Base-by-base conservation (phyloP, 2,113 vertebrate species). In the Chionomys nivalis region DNA sequence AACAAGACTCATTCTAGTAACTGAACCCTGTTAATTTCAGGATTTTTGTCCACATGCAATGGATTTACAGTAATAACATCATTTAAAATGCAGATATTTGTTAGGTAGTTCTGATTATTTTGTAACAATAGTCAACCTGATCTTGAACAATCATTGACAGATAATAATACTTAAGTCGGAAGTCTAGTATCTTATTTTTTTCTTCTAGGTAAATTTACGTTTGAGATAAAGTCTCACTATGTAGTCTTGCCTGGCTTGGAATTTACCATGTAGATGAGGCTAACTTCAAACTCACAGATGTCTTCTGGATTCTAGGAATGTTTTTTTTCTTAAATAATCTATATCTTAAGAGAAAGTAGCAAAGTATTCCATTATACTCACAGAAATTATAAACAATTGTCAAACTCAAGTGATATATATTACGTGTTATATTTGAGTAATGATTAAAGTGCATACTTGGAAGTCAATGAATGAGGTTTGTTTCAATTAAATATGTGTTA, bases 331-430 rank as follows among this genome's bases (percentile, higher is more conserved):
- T 93, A 13, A 81, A 28, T 70, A 94, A 91, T 72, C 42, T 87
- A 78, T 93, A 91, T 94, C 36, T 93, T 24, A 94, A 82, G 6
- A 72, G 63, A 89, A 87, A 26, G 47, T 47, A 61, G 10, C 31
- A 94, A 81, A 76, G 73, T 39, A 66, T 90, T 61, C 72, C 92
- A 83, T 65, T 89, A 93, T 49, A 72, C 31, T 86, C 79, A 89
- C 4, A 75, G 8, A 73, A 96, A 95, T 77, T 12, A 66, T 66
- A 78, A 93, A 52, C n/a, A 96, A 42, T 52, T 81, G 66, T 65
- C 65, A 78, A 31, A 52, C 58, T 36, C 75, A 83, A 95, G 82
- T 5, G 36, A 23, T n/a, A 61, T 73, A 16, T 73, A 26, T 72
- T 89, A 87, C 39, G 78, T 76, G 92, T 90, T 33, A 91, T 14